Evolutionary conservation across 2,113 vertebrate species (phyloP).

Genomic region (Seriola dumerili): DNA sequence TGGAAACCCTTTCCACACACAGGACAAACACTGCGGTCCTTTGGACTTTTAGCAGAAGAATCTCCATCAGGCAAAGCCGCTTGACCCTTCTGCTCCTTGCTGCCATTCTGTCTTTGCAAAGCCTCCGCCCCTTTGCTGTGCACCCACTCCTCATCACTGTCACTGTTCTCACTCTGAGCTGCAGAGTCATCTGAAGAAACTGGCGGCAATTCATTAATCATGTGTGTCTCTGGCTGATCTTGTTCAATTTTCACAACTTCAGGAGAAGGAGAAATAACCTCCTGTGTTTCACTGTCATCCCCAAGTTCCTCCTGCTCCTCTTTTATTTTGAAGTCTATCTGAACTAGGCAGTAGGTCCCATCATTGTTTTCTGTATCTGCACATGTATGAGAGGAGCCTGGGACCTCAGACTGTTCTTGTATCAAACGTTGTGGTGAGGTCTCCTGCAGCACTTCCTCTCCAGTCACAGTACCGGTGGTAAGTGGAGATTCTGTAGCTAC

Average conservation of each 20-base stretch:
- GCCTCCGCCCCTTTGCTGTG: background rate
- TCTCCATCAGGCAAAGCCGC: background rate
- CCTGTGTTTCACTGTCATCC: conserved; percentile 8
- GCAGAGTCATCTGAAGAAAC: background rate
- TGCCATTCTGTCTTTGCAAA: background rate
- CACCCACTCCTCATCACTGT: background rate
- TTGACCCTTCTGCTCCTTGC: background rate
- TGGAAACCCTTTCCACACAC: background rate
- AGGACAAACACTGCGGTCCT: background rate
- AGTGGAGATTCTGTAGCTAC: background rate
- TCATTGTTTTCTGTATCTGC: background rate
- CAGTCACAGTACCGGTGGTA: background rate
- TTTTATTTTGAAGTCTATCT: conserved; percentile 41
- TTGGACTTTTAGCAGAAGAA: background rate
- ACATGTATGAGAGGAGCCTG: background rate
- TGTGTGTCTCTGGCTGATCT: background rate
- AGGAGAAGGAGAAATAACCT: background rate
- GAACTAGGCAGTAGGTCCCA: background rate
- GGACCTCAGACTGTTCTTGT: background rate
- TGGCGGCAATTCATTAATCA: background rate
- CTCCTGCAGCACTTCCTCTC: background rate
- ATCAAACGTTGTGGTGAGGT: background rate
- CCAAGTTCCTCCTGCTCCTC: conserved; percentile 35
- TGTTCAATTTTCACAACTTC: background rate
- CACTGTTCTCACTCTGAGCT: background rate